These are phyloP conservation scores for Cryptomyrus ogoouensis DNA, from an alignment of 2,113 vertebrate species.

Conservation along the genomic window DNA sequence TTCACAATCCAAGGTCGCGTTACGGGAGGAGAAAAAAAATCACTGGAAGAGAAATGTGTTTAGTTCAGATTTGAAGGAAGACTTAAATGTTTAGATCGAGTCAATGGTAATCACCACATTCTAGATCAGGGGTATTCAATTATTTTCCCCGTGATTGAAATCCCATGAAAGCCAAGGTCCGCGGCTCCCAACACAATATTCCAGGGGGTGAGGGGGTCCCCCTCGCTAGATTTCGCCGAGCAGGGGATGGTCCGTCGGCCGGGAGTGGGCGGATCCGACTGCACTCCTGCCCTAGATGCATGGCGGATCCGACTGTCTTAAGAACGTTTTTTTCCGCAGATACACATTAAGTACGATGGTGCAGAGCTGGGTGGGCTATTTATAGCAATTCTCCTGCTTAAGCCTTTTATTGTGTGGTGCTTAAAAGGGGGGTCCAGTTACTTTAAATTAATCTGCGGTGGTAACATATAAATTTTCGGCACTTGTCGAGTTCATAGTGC, in stretches of 20 bases:
- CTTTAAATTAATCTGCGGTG: not conserved
- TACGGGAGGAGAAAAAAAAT: no score
- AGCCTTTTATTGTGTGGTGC: not conserved
- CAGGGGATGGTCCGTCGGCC: not conserved
- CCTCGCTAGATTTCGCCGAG: not conserved
- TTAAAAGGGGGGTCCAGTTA: not conserved
- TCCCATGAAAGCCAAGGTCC: not conserved
- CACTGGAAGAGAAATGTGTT: no score
- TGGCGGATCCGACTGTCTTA: not conserved
- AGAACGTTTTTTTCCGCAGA: not conserved
- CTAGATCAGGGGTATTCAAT: not conserved
- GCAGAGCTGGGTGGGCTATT: not conserved
- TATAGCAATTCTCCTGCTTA: not conserved
- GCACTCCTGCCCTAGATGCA: not conserved
- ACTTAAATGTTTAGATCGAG: not conserved
- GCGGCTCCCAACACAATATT: not conserved
- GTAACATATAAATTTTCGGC: not conserved
- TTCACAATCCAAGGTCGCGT: no score
- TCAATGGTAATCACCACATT: not conserved
- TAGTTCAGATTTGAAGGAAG: no score
- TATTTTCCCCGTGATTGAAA: not conserved
- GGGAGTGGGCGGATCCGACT: not conserved
- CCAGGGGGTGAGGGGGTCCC: not conserved
- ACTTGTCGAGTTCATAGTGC: not conserved
- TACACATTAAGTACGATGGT: not conserved